Percentiles rank a stretch among this genome's conserved stretches.
Evolutionary conservation across 2,113 vertebrate species (phyloP).

Genomic region (Calyptommatus sinebrachiatus): DNA sequence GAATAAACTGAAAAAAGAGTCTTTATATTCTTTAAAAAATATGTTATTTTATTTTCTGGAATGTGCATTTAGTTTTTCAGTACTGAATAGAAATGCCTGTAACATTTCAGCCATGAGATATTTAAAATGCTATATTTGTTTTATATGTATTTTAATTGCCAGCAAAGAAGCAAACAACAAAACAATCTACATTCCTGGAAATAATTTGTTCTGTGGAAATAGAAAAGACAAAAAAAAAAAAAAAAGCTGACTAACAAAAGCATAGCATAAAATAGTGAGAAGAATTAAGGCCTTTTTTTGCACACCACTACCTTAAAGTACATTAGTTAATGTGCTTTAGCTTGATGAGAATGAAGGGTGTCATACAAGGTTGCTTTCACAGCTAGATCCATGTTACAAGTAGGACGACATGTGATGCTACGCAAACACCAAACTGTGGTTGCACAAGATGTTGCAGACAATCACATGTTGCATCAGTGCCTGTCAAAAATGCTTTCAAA

Average conservation of each 20-base stretch:
- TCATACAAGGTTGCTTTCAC: too few relatives aligned
- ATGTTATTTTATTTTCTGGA: slow-evolving; percentile 1
- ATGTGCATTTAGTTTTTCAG: neutral
- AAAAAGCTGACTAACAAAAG: neutral
- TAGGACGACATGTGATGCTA: too few relatives aligned
- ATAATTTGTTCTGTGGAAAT: neutral
- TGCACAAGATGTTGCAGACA: too few relatives aligned
- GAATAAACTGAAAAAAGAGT: slow-evolving; percentile 8
- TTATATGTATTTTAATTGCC: neutral
- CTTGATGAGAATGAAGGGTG: too few relatives aligned
- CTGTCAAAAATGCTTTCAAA: too few relatives aligned
- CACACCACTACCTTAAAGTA: too few relatives aligned
- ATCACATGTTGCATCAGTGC: too few relatives aligned
- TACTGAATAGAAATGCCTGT: neutral
- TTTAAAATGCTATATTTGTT: slow-evolving; percentile 11
- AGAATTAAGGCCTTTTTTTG: too few relatives aligned
- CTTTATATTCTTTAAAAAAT: slow-evolving; percentile 2
- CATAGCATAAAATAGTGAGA: too few relatives aligned
- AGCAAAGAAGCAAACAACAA: neutral
- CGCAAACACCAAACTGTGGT: too few relatives aligned
- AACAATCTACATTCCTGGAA: neutral
- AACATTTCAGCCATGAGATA: neutral
- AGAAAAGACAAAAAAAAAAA: neutral
- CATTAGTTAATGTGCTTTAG: too few relatives aligned
- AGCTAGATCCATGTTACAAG: too few relatives aligned